Base-by-base conservation (phyloP, 2,113 vertebrate genomes). In the Engystomops pustulosus region DNA sequence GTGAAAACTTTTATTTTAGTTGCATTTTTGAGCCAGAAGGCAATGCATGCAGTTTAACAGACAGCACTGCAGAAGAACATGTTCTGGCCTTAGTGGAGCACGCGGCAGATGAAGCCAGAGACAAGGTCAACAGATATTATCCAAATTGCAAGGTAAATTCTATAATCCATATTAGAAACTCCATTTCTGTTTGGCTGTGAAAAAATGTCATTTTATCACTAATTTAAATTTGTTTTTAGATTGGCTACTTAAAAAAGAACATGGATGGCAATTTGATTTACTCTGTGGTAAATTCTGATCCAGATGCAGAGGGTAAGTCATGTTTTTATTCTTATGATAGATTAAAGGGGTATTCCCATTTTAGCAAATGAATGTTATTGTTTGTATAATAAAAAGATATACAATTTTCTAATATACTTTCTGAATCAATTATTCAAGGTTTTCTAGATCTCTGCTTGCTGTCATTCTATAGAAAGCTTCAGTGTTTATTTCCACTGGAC, bases 61-160 rank as follows among this genome's bases (percentile, higher is more conserved):
- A 99, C 92, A 98, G 97, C 87, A 99, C 98, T 0, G 98, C 97
- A 0, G 98, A 99, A 89, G 98, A 99, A 84, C 97, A 99, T 2
- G 98, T 99, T 80, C 88, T 99, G 86, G 98, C 98, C 0, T 92
- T 99, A 60, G 98, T 97, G 84, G 98, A 99, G 85, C 98, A 99
- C 0, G 96, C 98, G 0, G 98, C 97, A 0, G 98, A 99, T 15
- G 97, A 99, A 92, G 97, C 97, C 17, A 94, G 96, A 0, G 98
- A 99, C 88, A 95, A 97, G 87, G 95, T 99, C 91, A 96, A 90
- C 93, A 93, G 95, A 74, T 95, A 95, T 77, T 95, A 97, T 81
- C 96, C 97, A 1, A 96, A 94, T 77, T 96, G 97, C 83, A 99
- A 98, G 97, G 98, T 99, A 86, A 51, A 14, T 38, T 4, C 5